Evolutionary conservation across 2,113 vertebrate genomes (phyloP).

Genomic region (Ochotona princeps): DNA sequence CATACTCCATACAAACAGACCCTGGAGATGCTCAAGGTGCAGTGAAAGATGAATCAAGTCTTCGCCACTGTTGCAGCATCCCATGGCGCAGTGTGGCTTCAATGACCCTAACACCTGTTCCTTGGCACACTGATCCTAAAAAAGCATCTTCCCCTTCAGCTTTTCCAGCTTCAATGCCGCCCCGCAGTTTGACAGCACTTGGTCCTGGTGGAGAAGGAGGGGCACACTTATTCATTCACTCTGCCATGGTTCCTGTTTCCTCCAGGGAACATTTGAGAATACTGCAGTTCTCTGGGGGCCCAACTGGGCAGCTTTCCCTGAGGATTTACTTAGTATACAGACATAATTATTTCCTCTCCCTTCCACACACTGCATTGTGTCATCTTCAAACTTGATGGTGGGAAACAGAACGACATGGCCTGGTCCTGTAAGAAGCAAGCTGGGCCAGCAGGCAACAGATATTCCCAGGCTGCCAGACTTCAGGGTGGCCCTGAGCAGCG

Average conservation of each 20-base stretch:
- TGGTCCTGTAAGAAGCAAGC: constrained; percentile 53
- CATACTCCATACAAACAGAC: not conserved
- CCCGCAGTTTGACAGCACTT: too few relatives aligned
- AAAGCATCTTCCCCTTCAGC: not conserved
- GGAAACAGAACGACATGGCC: constrained; percentile 9
- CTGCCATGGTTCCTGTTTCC: not conserved
- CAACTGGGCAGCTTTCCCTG: constrained; percentile 74
- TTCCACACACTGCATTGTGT: constrained; percentile 66
- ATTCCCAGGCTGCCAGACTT: not conserved
- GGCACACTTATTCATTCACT: rapidly evolving
- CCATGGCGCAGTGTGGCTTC: not conserved
- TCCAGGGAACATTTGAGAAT: constrained; percentile 41
- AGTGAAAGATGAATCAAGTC: not conserved
- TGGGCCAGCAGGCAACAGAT: constrained; percentile 21
- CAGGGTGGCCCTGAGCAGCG: constrained; percentile 80
- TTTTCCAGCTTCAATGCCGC: rapidly evolving
- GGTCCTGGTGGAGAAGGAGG: rapidly evolving
- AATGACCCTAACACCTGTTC: too few relatives aligned
- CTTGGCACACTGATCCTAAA: too few relatives aligned
- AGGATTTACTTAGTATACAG: constrained; percentile 81
- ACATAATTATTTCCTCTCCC: constrained; percentile 56
- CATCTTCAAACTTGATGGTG: constrained; percentile 70
- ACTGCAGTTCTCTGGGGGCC: constrained; percentile 63
- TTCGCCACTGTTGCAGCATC: too few relatives aligned
- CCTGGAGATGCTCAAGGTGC: not conserved